Conservation (phyloP, 1,140 invertebrate species). For the Helicoverpa armigera region DNA sequence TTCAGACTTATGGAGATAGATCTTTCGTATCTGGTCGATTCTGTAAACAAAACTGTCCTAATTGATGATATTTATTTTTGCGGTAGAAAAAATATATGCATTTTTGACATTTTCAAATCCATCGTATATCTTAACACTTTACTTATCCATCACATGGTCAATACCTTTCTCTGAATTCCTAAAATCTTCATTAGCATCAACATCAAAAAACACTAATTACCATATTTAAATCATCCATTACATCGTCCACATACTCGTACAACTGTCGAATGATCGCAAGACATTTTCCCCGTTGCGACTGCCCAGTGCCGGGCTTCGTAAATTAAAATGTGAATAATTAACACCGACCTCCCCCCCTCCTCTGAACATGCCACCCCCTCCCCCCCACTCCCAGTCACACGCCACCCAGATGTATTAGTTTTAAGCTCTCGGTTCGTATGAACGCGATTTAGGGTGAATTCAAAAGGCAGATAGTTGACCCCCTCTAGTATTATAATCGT, state of each 20-base stretch:
- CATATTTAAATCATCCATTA: slow-evolving; percentile 30
- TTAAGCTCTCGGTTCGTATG: slow-evolving; percentile 80
- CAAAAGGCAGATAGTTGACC: slow-evolving; percentile 69
- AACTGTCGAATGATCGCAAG: slow-evolving; percentile 79
- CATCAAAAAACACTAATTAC: slow-evolving; percentile 10
- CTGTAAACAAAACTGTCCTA: too few species aligned
- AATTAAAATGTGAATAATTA: slow-evolving; percentile 85
- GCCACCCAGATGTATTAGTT: slow-evolving; percentile 83
- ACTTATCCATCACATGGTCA: background rate
- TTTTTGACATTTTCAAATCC: too few species aligned
- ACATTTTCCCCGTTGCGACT: slow-evolving; percentile 76
- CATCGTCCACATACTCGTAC: slow-evolving; percentile 59
- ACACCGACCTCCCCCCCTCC: slow-evolving; percentile 64
- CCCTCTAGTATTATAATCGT: slow-evolving; percentile 66
- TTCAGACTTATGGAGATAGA: too few species aligned
- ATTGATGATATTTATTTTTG: too few species aligned
- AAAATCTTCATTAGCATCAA: background rate
- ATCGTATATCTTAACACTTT: background rate
- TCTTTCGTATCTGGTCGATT: too few species aligned
- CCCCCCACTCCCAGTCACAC: slow-evolving; percentile 52
- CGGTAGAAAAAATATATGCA: too few species aligned
- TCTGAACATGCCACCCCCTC: slow-evolving; percentile 52
- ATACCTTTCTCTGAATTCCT: background rate
- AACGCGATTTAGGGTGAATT: slow-evolving; percentile 73
- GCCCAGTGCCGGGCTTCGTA: slow-evolving; percentile 75